Percentiles rank a stretch among this genome's conserved stretches.
These are phyloP conservation scores for Eledona agricola DNA, from an alignment of 2,888 invertebrate genomes.

Conservation along the genomic window DNA sequence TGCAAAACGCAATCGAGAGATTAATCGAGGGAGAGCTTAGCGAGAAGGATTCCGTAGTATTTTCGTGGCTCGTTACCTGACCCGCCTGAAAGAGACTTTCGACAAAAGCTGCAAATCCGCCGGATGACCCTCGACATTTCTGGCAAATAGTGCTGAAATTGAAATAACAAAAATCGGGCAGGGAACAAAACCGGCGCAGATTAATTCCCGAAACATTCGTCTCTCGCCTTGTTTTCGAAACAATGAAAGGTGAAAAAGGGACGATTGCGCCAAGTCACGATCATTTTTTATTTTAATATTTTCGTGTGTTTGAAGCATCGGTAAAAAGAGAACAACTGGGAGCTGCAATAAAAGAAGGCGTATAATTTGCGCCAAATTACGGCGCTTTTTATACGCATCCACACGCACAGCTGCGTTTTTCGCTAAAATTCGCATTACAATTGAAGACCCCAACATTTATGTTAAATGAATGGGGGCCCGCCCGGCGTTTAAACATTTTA, in stretches of 20 bases:
- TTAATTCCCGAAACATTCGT: constrained; percentile 6
- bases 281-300: no score
- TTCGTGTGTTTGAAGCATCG: no score
- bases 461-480: no score
- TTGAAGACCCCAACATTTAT: no score
- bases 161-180: constrained; percentile 1
- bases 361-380: no score
- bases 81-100: constrained; percentile 29
- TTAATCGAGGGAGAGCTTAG: constrained; percentile 1
- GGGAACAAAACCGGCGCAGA: neutral
- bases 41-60: constrained; percentile 25
- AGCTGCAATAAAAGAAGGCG: no score
- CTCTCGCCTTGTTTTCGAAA: constrained; percentile 6
- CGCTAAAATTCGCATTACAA: no score
- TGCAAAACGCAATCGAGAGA: neutral
- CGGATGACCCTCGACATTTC: constrained; percentile 19
- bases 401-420: no score
- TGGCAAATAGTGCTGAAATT: constrained; percentile 4
- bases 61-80: constrained; percentile 28
- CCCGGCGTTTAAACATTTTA: no score
- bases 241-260: constrained; percentile 17
- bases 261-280: constrained; percentile 13
- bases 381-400: no score
- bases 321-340: no score
- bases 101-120: constrained; percentile 29